phyloP scores from a whole-genome alignment of 2,888 invertebrate genomes.

The Drosophila aldrichi region DNA sequence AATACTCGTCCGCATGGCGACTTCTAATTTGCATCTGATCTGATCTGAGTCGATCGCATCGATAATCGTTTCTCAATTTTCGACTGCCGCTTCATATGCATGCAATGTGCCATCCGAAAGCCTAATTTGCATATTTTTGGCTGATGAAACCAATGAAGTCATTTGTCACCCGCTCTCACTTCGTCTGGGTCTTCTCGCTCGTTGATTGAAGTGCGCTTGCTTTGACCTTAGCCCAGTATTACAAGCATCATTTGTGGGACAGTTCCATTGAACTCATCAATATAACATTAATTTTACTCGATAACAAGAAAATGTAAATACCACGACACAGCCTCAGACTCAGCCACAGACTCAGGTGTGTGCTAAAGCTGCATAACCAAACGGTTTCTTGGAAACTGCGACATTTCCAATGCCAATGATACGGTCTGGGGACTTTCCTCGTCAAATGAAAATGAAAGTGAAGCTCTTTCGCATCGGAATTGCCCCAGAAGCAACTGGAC shows the following conservation, averaged over 20 bases:
- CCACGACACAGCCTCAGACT: too few relatives aligned
- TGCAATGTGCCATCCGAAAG: constrained; percentile 60
- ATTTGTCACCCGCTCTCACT: constrained; percentile 25
- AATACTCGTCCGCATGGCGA: constrained; percentile 29
- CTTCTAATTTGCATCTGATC: constrained; percentile 46
- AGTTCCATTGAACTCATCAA: constrained; percentile 63
- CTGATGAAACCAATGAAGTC: constrained; percentile 67
- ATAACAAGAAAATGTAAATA: constrained; percentile 36
- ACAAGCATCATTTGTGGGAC: constrained; percentile 13
- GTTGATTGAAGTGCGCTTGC: constrained; percentile 7
- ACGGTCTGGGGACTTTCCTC: constrained; percentile 17
- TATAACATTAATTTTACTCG: constrained; percentile 35
- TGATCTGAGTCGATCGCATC: constrained; percentile 41
- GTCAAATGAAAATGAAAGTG: constrained; percentile 4
- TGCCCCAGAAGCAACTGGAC: neutral
- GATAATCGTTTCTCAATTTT: constrained; percentile 65
- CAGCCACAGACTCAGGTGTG: constrained; percentile 7
- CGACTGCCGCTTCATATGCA: constrained; percentile 52
- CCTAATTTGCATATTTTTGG: constrained; percentile 46
- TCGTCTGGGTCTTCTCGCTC: neutral
- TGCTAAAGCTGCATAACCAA: constrained; percentile 20
- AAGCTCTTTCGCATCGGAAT: constrained; percentile 3
- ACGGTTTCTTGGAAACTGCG: constrained; percentile 39
- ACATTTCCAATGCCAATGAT: constrained; percentile 17
- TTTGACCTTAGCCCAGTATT: constrained; percentile 64